Evolutionary conservation across 1,140 invertebrate species (phyloP).

Genomic region (Listronotus bonariensis): DNA sequence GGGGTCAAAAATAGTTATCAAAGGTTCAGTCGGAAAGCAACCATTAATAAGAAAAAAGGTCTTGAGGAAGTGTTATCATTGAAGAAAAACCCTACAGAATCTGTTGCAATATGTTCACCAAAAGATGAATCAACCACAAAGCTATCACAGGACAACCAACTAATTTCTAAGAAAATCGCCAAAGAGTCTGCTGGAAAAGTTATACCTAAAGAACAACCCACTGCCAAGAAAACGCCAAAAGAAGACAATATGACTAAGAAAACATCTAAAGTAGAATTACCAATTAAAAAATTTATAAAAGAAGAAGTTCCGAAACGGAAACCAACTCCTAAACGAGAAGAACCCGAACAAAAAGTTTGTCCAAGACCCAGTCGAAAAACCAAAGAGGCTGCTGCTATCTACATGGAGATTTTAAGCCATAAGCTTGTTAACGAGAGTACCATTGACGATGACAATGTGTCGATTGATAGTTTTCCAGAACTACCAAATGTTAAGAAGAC

Average conservation of each 20-base stretch:
- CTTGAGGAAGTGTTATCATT: too few relatives aligned
- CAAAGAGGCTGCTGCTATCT: constrained; percentile 75
- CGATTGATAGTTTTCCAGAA: constrained; percentile 70
- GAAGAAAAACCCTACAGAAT: too few relatives aligned
- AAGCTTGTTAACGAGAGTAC: constrained; percentile 64
- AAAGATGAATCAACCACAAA: too few relatives aligned
- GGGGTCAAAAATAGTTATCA: too few relatives aligned
- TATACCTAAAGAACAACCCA: constrained; percentile 3
- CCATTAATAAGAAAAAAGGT: too few relatives aligned
- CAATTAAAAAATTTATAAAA: background rate
- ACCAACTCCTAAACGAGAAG: constrained; percentile 13
- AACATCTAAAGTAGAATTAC: background rate
- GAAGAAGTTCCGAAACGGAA: constrained; percentile 12
- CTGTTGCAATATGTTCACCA: too few relatives aligned
- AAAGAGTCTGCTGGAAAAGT: constrained; percentile 5
- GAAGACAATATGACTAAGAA: background rate
- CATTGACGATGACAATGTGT: constrained; percentile 66
- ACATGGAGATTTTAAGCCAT: constrained; percentile 74
- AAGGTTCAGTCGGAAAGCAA: too few relatives aligned
- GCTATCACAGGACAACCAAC: too few relatives aligned
- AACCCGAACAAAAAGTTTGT: constrained; percentile 14
- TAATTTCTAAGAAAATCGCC: too few relatives aligned
- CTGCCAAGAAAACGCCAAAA: constrained; percentile 1
- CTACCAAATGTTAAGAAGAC: constrained; percentile 66
- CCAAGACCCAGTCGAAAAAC: constrained; percentile 69